Conservation (phyloP, 2,888 invertebrate genomes). For the Bruchidius siliquastri region DNA sequence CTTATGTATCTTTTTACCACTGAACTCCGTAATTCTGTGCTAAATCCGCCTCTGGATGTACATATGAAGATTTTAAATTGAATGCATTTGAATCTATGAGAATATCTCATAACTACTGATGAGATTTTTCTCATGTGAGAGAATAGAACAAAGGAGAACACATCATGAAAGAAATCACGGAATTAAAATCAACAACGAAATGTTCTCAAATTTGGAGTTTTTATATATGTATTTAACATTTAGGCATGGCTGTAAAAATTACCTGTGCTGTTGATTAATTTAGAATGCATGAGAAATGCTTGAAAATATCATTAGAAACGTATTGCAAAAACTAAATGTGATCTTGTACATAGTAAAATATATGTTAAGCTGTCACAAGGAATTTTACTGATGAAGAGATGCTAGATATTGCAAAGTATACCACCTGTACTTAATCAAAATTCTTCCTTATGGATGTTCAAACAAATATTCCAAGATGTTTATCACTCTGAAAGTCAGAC, state of each 20-base stretch:
- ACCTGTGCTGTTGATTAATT: background rate
- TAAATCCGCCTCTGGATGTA: too few relatives aligned
- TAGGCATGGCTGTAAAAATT: background rate
- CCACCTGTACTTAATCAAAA: background rate
- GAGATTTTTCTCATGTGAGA: background rate
- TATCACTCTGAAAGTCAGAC: too few relatives aligned
- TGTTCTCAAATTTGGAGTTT: background rate
- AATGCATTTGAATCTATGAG: background rate
- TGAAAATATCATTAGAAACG: background rate
- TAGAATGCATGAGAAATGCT: background rate
- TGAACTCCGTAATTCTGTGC: too few relatives aligned
- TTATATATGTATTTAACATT: background rate
- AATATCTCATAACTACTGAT: background rate
- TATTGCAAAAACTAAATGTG: constrained; percentile 5
- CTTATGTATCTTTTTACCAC: too few relatives aligned
- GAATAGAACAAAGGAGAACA: background rate
- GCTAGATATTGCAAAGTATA: background rate
- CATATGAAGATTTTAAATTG: too few relatives aligned
- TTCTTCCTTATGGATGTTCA: background rate
- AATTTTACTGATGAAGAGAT: background rate
- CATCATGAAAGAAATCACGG: background rate
- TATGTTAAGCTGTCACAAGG: background rate
- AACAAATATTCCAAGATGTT: background rate
- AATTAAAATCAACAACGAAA: background rate
- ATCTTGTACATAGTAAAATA: constrained; percentile 5